Evolutionary conservation across 1,140 invertebrate species (phyloP), one percentile per base, ranked within the genome.

Genomic region (Delia radicum): DNA sequence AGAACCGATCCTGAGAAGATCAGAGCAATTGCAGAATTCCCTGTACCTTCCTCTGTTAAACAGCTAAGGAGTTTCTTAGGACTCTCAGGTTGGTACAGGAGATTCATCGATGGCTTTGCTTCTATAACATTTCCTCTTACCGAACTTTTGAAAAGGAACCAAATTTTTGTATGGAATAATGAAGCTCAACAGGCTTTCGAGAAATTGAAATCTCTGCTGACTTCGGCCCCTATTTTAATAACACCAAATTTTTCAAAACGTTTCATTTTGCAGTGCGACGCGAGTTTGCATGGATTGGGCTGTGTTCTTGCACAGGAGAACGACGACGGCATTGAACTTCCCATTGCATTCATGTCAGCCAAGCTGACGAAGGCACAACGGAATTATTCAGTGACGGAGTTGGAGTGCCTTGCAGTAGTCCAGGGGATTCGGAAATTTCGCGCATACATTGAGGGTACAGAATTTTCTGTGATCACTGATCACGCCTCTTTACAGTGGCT

Each of bases 401-500:
- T 31, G 67, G 27, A 33, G n/a, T 71, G 67, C 27, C 27, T n/a
- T n/a, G n/a, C n/a, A n/a, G n/a, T n/a, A n/a, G n/a, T n/a, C n/a
- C n/a, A n/a, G 10, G 21, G 29, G 6, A 42, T 12, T 31, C n/a
- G 27, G 5, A n/a, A n/a, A n/a, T 31, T 71, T 10, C 5, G 67
- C 3, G 27, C 27, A 2, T 67, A 67, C 15, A 21, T 67, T 4
- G 63, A 67, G 26, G 21, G 6, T 4, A 24, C 6, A 5, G 5
- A 15, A 7, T 67, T 67, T 27, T 26, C 26, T 7, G 26, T 67
- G 3, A 67, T 86, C 18, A 89, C 88, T 0, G 88, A 90, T 76
- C 87, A 89, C 74, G 79, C 82, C 48, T 80, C 85, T 12, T 78
- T 90, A 7, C 75, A 77, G 29, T 90, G 86, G 85, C 78, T 90